These are phyloP conservation scores for Microplitis deprimator DNA, from an alignment of 2,888 invertebrate genomes.

Conservation along the genomic window DNA sequence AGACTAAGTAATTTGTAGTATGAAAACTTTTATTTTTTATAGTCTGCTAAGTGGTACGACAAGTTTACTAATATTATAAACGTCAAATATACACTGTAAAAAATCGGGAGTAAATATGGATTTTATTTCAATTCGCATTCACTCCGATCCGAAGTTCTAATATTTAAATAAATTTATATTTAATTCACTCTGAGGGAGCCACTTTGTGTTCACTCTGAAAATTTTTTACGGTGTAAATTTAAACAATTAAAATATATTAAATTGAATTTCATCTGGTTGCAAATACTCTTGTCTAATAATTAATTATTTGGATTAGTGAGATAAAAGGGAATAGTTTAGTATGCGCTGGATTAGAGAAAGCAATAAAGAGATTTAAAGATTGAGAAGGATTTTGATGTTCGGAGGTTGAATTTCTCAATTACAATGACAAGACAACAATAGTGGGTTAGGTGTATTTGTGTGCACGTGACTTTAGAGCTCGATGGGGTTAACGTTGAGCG, in stretches of 20 bases:
- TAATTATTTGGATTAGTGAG: neutral
- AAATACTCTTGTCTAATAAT: too few relatives aligned
- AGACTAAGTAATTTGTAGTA: neutral
- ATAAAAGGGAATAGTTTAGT: neutral
- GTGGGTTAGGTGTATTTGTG: neutral
- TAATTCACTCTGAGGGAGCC: too few relatives aligned
- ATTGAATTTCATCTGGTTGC: too few relatives aligned
- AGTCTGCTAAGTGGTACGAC: neutral
- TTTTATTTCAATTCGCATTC: too few relatives aligned
- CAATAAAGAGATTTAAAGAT: neutral
- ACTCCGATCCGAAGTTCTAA: too few relatives aligned
- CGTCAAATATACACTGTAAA: too few relatives aligned
- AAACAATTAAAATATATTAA: too few relatives aligned
- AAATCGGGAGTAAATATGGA: too few relatives aligned
- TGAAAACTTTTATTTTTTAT: neutral
- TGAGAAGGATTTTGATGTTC: neutral
- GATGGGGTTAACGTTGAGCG: conserved; percentile 44
- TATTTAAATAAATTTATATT: too few relatives aligned
- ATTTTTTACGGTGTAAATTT: too few relatives aligned
- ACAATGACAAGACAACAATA: neutral
- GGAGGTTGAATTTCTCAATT: neutral
- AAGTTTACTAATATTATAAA: neutral
- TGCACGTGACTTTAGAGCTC: conserved; percentile 4
- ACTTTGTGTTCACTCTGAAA: too few relatives aligned
- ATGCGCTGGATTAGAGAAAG: neutral